Conservation (phyloP, 2,888 invertebrate species). For the Epinotia nisella region DNA sequence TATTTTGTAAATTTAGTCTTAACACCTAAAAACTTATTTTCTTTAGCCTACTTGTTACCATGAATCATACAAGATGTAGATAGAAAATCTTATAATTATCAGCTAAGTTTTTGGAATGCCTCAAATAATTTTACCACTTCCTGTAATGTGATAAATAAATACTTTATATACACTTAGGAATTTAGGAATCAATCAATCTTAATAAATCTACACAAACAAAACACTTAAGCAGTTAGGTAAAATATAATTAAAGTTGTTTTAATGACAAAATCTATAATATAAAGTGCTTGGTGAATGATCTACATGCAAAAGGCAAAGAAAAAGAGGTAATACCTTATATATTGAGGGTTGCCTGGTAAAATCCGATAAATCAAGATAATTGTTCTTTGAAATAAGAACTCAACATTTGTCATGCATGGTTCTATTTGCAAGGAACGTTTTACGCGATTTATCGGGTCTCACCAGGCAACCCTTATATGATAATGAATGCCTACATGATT, state of each 20-base stretch:
- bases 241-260: not conserved
- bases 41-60: slow-evolving; percentile 22
- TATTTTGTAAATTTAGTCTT: slow-evolving; percentile 20
- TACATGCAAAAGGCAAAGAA: slow-evolving; percentile 19
- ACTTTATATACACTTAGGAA: slow-evolving; percentile 24
- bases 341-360: too few species aligned
- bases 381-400: too few species aligned
- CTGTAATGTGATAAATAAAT: slow-evolving; percentile 29
- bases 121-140: slow-evolving; percentile 43
- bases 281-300: slow-evolving; percentile 1
- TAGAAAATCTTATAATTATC: slow-evolving; percentile 41
- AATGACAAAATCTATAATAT: slow-evolving; percentile 25
- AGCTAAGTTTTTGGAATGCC: slow-evolving; percentile 60
- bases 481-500: slow-evolving; percentile 46
- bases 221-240: slow-evolving; percentile 13
- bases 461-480: slow-evolving; percentile 23
- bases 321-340: too few species aligned
- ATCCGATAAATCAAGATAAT: too few species aligned
- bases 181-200: slow-evolving; percentile 32
- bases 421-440: too few species aligned
- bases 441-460: too few species aligned
- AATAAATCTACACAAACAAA: slow-evolving; percentile 45
- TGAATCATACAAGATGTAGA: slow-evolving; percentile 43
- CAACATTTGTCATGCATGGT: too few species aligned
- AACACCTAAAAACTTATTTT: slow-evolving; percentile 8